Evolutionary conservation across 2,113 vertebrate species (phyloP).

Genomic region (Opisthocomus hoazin): DNA sequence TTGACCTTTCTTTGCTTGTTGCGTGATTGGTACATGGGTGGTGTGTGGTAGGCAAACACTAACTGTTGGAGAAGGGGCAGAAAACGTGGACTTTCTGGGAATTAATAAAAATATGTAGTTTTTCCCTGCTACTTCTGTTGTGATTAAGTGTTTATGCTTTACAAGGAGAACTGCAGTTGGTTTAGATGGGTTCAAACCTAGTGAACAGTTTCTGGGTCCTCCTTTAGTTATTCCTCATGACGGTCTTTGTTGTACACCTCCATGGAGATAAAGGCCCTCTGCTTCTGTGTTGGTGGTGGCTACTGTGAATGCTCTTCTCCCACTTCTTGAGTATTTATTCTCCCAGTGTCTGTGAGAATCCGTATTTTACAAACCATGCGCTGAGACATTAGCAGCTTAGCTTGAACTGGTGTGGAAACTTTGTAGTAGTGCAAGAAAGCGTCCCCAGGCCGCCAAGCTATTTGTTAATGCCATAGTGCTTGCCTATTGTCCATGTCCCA

Average conservation of each 20-base stretch:
- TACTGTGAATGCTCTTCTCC: not conserved
- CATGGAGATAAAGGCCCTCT: not conserved
- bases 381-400: not conserved
- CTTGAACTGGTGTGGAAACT: not conserved
- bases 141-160: not conserved
- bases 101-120: not conserved
- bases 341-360: not conserved
- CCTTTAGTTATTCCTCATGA: not conserved
- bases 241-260: not conserved
- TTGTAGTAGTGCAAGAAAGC: not conserved
- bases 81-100: not conserved
- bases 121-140: not conserved
- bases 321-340: not conserved
- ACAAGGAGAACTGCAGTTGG: not conserved
- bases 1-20: not conserved
- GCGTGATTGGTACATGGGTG: not conserved
- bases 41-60: not conserved
- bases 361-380: not conserved
- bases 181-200: not conserved
- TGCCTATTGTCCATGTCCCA: not conserved
- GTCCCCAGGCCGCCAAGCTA: not conserved
- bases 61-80: not conserved
- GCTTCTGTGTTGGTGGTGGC: not conserved
- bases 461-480: not conserved
- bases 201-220: not conserved